Base-by-base conservation (phyloP, 1,140 invertebrate genomes). In the Drosophila murphyi region DNA sequence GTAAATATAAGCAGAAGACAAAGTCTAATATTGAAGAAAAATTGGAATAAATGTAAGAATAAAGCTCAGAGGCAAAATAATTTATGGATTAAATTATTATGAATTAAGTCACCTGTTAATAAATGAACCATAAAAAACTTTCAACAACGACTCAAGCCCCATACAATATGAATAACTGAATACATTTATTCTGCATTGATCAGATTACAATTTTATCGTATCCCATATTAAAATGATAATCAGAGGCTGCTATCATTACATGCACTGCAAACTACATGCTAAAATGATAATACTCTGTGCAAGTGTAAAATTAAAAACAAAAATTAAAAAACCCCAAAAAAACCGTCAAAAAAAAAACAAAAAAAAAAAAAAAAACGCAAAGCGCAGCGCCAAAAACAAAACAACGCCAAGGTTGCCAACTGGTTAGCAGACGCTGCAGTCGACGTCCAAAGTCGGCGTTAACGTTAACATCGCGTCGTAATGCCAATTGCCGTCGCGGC, bases 351-450 rank as follows among this genome's bases (percentile, higher is more conserved):
- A 78, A 78, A 54, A 71, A 78, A 71, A 0, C 12, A 12, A 71
- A 47, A 62, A 50, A 52, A 69, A 45, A 59, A 55, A 31, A 51
- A 50, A 68, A 74, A 76, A 74, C 67, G 50, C 57, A 57, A 79
- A 59, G 71, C 68, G 60, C 76, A 80, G 68, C 68, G 73, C 63
- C 77, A 70, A 88, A 83, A 81, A 67, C 68, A 87, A 76, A 71
- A 76, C 60, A 67, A 52, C 85, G 75, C 75, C 83, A 87, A 87
- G 83, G 83, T 87, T 87, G 83, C 83, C 83, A 83, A 87, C 83
- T 88, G 83, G 83, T 87, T 87, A 87, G 63, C 78, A 45, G 62
- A 43, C 75, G 47, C 64, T 52, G 70, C 63, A 57, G 64, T 65
- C 55, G 51, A 43, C 7, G 45, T 43, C 39, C 39, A 43, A 43